Percentiles rank a stretch among this genome's conserved stretches.
Conservation (phyloP, 1,140 invertebrate genomes). For the Tachypleus tridentatus region DNA sequence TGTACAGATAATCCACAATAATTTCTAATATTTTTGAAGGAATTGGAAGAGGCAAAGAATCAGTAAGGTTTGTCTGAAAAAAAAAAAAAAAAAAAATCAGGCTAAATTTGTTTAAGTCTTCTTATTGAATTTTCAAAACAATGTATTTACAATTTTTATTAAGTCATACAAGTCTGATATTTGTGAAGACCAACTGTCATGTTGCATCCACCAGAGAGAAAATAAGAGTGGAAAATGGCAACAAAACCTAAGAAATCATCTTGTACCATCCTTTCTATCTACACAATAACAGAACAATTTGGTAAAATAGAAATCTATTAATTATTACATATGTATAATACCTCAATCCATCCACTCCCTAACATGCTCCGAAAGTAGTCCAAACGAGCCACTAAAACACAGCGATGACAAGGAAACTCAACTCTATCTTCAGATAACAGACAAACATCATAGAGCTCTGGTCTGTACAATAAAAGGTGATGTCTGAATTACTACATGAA, state of each 20-base stretch:
- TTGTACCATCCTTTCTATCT: no score
- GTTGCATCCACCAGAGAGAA: neutral
- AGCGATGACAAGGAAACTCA: constrained; percentile 53
- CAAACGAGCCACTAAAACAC: constrained; percentile 51
- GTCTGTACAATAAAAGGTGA: constrained; percentile 13
- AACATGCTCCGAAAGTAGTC: constrained; percentile 67
- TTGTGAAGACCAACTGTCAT: neutral
- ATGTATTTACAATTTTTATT: no score
- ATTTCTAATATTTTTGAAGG: constrained; percentile 42
- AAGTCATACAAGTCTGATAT: no score
- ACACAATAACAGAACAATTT: no score
- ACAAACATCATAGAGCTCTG: constrained; percentile 47
- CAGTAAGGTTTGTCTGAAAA: constrained; percentile 14
- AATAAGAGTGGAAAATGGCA: constrained; percentile 11
- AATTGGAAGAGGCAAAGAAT: constrained; percentile 33
- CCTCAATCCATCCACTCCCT: constrained; percentile 53
- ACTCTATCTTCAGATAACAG: constrained; percentile 45
- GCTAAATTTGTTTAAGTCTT: neutral
- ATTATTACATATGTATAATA: constrained; percentile 22
- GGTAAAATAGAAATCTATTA: no score
- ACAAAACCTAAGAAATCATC: no score
- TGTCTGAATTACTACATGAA: no score
- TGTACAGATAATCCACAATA: constrained; percentile 53
- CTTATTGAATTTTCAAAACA: no score
- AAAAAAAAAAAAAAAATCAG: constrained; percentile 18